Evolutionary conservation across 2,113 vertebrate species (phyloP).

Genomic region (Melospiza melodia): DNA sequence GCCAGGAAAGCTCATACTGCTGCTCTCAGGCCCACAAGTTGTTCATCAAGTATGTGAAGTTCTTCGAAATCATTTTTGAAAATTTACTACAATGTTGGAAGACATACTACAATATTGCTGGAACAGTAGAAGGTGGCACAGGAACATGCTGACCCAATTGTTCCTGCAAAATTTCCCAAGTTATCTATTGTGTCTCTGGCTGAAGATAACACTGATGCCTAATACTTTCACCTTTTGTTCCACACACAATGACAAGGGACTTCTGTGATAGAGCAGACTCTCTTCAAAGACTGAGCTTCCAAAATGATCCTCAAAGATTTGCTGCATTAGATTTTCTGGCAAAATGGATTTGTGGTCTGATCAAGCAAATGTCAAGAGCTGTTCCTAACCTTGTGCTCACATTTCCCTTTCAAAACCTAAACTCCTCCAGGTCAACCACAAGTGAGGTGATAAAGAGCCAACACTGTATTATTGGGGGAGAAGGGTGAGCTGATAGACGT

Average conservation of each 20-base stretch:
- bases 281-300: conserved; percentile 22
- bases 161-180: not conserved
- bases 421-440: not conserved
- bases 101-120: not conserved
- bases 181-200: not conserved
- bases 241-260: not conserved
- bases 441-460: not conserved
- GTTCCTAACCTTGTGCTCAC: not conserved
- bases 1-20: not conserved
- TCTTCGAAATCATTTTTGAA: not conserved
- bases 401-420: not conserved
- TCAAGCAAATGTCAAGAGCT: not conserved
- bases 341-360: not conserved
- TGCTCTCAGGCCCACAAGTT: not conserved
- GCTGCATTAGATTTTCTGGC: not conserved
- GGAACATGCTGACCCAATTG: not conserved
- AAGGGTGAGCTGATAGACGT: not conserved
- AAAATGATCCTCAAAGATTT: not conserved
- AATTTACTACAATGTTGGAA: not conserved
- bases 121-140: not conserved
- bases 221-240: not conserved
- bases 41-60: not conserved
- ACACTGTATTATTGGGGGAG: not conserved
- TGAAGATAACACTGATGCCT: conserved; percentile 3
- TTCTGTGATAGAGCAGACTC: not conserved